Evolutionary conservation across 1,140 invertebrate genomes (phyloP).

Genomic region (Physella acuta): DNA sequence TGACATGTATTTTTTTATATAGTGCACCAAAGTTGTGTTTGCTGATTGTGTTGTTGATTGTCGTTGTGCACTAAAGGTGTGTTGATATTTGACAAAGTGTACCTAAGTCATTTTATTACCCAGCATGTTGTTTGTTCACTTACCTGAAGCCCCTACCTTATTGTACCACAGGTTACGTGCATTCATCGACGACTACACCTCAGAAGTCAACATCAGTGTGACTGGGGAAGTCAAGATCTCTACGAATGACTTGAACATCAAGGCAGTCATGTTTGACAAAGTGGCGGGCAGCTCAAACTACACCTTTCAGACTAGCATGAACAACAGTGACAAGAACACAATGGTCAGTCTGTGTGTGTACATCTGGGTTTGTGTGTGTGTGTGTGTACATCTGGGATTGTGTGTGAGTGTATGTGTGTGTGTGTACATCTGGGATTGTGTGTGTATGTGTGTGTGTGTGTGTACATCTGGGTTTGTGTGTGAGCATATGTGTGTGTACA

Average conservation of each 20-base stretch:
- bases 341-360: background rate
- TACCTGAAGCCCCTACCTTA: no score
- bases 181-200: slow-evolving; percentile 24
- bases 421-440: background rate
- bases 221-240: slow-evolving; percentile 16
- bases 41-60: no score
- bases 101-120: no score
- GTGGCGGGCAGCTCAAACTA: background rate
- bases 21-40: no score
- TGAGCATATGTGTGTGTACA: no score
- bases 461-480: no score
- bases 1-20: no score
- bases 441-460: no score
- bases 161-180: slow-evolving; percentile 25
- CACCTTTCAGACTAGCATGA: background rate
- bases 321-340: background rate
- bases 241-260: background rate
- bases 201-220: slow-evolving; percentile 15
- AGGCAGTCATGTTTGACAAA: background rate
- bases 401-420: background rate
- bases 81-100: no score
- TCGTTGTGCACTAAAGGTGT: no score
- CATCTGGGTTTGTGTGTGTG: background rate
- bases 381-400: background rate
- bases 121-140: no score